Evolutionary conservation across 2,113 vertebrate species (phyloP), one percentile per base, ranked within the genome.

Genomic region (Nothobranchius kuhntae): DNA sequence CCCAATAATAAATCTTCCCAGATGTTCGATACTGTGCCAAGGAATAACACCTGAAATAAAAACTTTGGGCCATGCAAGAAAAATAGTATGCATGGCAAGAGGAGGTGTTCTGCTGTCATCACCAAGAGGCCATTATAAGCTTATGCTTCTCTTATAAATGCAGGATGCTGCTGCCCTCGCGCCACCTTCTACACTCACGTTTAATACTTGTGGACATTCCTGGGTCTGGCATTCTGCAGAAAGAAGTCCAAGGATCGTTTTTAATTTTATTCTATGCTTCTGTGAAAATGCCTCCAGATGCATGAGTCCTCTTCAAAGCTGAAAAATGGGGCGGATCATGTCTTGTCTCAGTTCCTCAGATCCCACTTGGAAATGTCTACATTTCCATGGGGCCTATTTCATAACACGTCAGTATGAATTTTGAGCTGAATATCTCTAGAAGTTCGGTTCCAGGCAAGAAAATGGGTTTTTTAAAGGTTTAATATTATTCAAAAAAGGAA

Each of bases 1-100:
- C 54, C 45, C 64, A 61, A 55, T 72, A 73, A 81, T 83, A 83
- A 59, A 83, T 90, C 75, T 84, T 86, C 68, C 74, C 64, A 62
- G 38, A 48, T 24, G 68, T 65, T 82, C 64, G 61, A 58, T 67
- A 40, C 53, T 45, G 35, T 61, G 64, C 67, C 66, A 71, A 53
- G 55, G 73, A 80, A 81, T 56, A 80, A 78, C 77, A 78, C 15
- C 42, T 57, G 62, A 65, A 48, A 73, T 61, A 48, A 68, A 67
- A 77, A 80, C 70, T 77, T 68, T 30, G 62, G 65, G 53, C 77
- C 60, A 56, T 58, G 53, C 38, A 53, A 77, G 80, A 75, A 78
- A 75, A 78, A 87, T 86, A 80, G 69, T 72, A 90, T 83, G 52
- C 14, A 45, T 60, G 64, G 65, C 60, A 30, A 53, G 50, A 61